These are phyloP conservation scores for Neogobius melanostomus DNA, from an alignment of 2,113 vertebrate species.

Conservation along the genomic window DNA sequence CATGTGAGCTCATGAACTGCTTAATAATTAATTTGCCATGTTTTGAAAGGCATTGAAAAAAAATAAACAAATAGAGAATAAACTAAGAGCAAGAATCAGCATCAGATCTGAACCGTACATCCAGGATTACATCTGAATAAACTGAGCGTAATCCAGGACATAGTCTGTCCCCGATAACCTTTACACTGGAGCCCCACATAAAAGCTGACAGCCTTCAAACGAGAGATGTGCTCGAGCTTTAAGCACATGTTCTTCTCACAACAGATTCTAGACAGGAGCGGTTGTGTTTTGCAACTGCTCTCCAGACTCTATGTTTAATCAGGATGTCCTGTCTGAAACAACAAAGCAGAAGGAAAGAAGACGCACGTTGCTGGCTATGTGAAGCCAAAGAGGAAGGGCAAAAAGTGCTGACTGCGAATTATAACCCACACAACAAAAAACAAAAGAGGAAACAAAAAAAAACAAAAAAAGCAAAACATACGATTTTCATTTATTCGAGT, in stretches of 20 bases:
- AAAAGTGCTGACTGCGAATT: neutral
- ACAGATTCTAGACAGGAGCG: constrained; percentile 7
- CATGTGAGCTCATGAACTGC: no score
- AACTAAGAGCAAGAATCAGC: no score
- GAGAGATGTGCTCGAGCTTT: neutral
- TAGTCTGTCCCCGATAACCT: neutral
- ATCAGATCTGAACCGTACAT: no score
- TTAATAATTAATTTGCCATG: no score
- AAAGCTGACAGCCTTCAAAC: constrained; percentile 13
- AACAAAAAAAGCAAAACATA: constrained; percentile 1
- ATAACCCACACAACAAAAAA: neutral
- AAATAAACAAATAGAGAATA: no score
- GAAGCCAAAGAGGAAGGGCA: constrained; percentile 41
- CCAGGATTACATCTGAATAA: neutral
- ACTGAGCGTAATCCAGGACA: neutral
- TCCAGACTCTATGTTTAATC: constrained; percentile 54
- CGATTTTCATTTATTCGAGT: constrained; percentile 10
- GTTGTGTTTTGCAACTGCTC: constrained; percentile 12
- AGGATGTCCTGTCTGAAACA: constrained; percentile 66
- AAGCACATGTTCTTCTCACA: neutral
- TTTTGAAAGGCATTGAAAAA: no score
- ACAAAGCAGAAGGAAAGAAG: constrained; percentile 53
- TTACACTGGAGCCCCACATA: constrained; percentile 4
- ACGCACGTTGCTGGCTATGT: constrained; percentile 20
- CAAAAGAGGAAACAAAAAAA: no score